Evolutionary conservation across 2,888 invertebrate genomes (phyloP), one percentile per base, ranked within the genome.

Genomic region (Itoplectis maculator): DNA sequence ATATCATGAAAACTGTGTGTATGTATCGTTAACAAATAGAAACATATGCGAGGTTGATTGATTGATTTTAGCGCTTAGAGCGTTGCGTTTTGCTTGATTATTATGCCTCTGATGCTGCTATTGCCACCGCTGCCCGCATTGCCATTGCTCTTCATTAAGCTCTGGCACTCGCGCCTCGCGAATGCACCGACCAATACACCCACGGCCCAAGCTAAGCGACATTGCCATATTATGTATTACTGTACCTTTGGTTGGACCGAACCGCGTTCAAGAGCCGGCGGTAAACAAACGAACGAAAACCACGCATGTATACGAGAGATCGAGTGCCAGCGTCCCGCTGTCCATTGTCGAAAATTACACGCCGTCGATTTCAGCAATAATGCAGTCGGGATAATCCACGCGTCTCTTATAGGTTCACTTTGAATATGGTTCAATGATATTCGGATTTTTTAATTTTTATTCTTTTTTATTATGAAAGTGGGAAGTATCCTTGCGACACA

Each of bases 71-170:
- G 72, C 59, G 77, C 74, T 81, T 78, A 74, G 49, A 66, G 56
- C 65, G 70, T n/a, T 78, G 70, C 79, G 70, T 82, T 76, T 35
- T 76, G 82, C 75, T 82, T 82, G 66, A 63, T 79, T 72, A 82
- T 79, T 82, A 68, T 72, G 70, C 75, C 78, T 68, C 73, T 78
- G 81, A 69, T 69, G 78, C 69, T 74, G 70, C 45, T 65, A 35
- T 42, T 69, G 61, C 59, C 47, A 56, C 35, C 35, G 75, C 75
- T 63, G 54, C 78, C 78, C 78, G 78, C 59, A 82, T 82, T 59
- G 51, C 75, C 81, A 69, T 77, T 68, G 77, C 78, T 81, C 81
- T 74, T 74, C 72, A 73, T 77, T 68, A 51, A 68, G 47, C 37
- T 66, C 37, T 63, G 23, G 51, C 68, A 75, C 47, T 51, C 51